Conservation (phyloP, 2,888 invertebrate genomes). For the Fragum fragum region DNA sequence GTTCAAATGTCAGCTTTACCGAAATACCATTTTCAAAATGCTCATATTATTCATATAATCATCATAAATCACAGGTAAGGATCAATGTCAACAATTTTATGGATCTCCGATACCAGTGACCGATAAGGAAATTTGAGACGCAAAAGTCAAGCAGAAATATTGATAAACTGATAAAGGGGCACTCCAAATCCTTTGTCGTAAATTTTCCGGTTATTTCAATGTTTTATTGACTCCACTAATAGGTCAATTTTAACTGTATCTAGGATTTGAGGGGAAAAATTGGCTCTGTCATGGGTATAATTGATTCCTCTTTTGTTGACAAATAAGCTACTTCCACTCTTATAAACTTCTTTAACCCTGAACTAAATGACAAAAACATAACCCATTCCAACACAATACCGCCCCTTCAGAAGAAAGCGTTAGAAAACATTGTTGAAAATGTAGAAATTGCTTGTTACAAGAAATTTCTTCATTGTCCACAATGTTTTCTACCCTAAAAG, state of each 20-base stretch:
- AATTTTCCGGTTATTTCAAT: slow-evolving; percentile 25
- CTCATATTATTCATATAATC: no score
- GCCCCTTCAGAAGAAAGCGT: no score
- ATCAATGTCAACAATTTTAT: slow-evolving; percentile 28
- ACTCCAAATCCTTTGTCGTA: slow-evolving; percentile 22
- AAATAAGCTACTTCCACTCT: background rate
- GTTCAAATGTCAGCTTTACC: no score
- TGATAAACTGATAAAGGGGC: slow-evolving; percentile 29
- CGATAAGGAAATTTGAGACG: slow-evolving; percentile 17
- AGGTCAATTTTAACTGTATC: slow-evolving; percentile 22
- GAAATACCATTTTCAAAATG: no score
- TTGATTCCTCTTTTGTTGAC: background rate
- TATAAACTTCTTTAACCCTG: no score
- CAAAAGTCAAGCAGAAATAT: slow-evolving; percentile 31
- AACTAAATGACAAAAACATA: no score
- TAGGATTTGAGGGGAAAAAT: background rate
- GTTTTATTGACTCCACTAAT: slow-evolving; percentile 24
- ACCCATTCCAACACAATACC: no score
- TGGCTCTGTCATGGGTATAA: background rate
- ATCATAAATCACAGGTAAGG: background rate
- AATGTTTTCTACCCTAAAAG: no score
- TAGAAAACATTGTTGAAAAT: no score
- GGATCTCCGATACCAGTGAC: slow-evolving; percentile 14
- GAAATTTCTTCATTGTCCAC: no score
- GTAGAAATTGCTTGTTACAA: no score